Evolutionary conservation across 35 echinoderm and acorn worm genomes (phyloP).

Genomic region (Chiridota heheva): DNA sequence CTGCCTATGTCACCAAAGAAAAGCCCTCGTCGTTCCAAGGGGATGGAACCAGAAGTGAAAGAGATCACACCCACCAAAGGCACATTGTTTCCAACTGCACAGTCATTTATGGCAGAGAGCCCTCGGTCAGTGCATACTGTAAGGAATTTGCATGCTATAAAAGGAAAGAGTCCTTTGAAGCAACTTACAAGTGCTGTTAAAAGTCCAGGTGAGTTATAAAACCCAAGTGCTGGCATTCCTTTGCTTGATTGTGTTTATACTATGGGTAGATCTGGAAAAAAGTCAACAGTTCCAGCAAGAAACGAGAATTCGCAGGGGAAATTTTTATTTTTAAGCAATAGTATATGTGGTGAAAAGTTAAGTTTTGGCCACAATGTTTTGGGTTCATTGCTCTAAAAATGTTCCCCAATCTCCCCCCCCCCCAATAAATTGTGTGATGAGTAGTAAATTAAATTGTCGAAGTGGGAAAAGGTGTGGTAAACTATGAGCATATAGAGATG

Average conservation of each 20-base stretch:
- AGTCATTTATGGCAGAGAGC: slow-evolving; percentile 73
- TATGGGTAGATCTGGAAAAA: too few relatives aligned
- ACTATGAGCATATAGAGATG: too few relatives aligned
- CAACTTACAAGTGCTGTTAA: slow-evolving; percentile 18
- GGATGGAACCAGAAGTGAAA: not conserved
- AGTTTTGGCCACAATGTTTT: too few relatives aligned
- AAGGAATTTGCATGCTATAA: not conserved
- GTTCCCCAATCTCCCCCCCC: too few relatives aligned
- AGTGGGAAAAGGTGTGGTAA: too few relatives aligned
- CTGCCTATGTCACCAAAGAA: slow-evolving; percentile 42
- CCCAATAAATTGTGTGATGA: too few relatives aligned
- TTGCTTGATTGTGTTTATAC: not conserved
- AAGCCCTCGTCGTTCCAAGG: slow-evolving; percentile 27
- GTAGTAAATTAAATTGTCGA: too few relatives aligned
- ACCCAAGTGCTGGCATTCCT: not conserved
- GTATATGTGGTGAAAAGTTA: too few relatives aligned
- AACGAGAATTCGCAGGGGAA: too few relatives aligned
- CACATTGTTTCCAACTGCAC: slow-evolving; percentile 62
- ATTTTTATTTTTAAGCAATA: too few relatives aligned
- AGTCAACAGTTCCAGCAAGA: too few relatives aligned
- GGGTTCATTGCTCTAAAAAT: too few relatives aligned
- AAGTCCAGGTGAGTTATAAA: slow-evolving; percentile 44
- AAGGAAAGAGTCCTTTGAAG: slow-evolving; percentile 14
- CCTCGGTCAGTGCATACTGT: slow-evolving; percentile 22
- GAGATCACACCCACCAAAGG: slow-evolving; percentile 16